Base-by-base conservation (phyloP, 2,888 invertebrate species). In the Tinea semifulvella region DNA sequence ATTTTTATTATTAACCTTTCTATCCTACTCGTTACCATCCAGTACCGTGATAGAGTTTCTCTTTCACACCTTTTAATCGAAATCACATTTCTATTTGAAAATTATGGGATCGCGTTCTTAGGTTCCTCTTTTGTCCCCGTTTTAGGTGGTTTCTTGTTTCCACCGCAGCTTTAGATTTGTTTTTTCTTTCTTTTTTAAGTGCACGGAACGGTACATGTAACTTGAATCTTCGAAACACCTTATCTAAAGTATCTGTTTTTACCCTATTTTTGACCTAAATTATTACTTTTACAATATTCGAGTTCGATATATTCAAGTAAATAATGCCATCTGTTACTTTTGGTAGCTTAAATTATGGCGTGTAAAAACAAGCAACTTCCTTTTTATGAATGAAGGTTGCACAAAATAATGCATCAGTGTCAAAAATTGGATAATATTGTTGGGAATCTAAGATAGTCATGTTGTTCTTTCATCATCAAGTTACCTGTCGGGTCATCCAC, bases 51-150 rank as follows among this genome's bases (percentile, higher is more conserved):
- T 67, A 55, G 50, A 48, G 59, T 57, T 56, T 68, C 66, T 58
- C 67, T 53, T 60, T 77, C 68, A 50, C 68, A 63, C 73, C 53
- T 59, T 75, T 75, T 75, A 76, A 79, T 80, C 80, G 79, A 77
- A 77, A 80, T 77, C 71, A 79, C 77, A 79, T 80, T 80, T 80
- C 79, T 79, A 76, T 79, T 77, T 79, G 77, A 80, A 80, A 79
- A 80, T 80, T 80, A 79, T 77, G 65, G 75, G 74, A 76, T 77
- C 77, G 63, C 74, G 67, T 80, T 77, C 65, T 70, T 65, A 61
- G 62, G 74, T 74, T 74, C 75, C 69, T 75, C 77, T 61, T 74
- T 80, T 80, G 79, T 79, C 65, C 71, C 63, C 60, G 57, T 63
- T 68, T 72, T 66, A 55, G 65, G 68, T 59, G 75, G 76, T 75